Conservation (phyloP, 2,113 vertebrate species). For the Ailurus styani region DNA sequence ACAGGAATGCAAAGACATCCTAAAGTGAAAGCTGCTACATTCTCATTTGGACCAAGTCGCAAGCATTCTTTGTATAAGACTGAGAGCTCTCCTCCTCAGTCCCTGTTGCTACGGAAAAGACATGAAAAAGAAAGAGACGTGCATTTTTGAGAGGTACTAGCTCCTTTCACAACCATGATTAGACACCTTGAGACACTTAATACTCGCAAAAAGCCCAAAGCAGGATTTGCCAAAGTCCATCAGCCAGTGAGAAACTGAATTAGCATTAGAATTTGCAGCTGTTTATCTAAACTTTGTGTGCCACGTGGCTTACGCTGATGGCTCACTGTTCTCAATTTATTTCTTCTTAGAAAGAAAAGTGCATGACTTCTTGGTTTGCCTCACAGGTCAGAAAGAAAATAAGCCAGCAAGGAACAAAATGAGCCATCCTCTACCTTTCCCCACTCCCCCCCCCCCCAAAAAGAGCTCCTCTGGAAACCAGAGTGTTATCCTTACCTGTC, state of each 20-base stretch:
- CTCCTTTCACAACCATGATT: not conserved
- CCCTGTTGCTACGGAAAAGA: not conserved
- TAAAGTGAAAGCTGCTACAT: not conserved
- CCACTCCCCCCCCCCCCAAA: not conserved
- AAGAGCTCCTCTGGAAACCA: not conserved
- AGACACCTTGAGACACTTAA: not conserved
- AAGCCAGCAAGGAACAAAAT: not conserved
- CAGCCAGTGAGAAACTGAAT: not conserved
- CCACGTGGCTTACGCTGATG: not conserved
- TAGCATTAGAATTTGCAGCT: not conserved
- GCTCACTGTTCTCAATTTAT: not conserved
- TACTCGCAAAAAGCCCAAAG: not conserved
- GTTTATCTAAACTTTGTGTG: not conserved
- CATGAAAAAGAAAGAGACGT: not conserved
- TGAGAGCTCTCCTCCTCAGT: not conserved
- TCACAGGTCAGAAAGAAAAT: not conserved
- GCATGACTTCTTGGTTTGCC: not conserved
- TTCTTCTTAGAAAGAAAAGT: not conserved
- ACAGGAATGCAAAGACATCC: not conserved
- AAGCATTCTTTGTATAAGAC: not conserved
- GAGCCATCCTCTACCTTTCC: not conserved
- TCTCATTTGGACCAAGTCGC: not conserved
- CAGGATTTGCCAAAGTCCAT: not conserved
- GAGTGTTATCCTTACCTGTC: slow-evolving; percentile 84
- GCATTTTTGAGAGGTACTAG: not conserved